phyloP scores from a whole-genome alignment of 2,888 invertebrate genomes.

The Incurvaria masculella region DNA sequence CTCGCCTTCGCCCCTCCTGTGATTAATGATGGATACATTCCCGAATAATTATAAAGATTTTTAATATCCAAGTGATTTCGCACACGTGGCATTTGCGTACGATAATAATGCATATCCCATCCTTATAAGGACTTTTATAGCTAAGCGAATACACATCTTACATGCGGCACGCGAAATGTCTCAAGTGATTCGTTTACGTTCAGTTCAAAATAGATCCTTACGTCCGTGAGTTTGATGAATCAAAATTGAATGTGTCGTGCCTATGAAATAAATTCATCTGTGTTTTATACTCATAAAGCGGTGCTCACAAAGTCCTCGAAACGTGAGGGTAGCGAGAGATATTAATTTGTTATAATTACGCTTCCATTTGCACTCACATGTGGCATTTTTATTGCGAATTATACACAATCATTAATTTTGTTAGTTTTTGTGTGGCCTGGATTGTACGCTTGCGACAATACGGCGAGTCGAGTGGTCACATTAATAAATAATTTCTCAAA shows the following conservation, averaged over 20 bases:
- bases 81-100: slow-evolving; percentile 13
- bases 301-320: slow-evolving; percentile 30
- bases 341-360: slow-evolving; percentile 56
- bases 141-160: too few species aligned
- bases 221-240: too few species aligned
- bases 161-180: too few species aligned
- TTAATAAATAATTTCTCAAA: background rate
- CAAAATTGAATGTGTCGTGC: background rate
- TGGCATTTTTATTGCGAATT: slow-evolving; percentile 58
- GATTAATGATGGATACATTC: slow-evolving; percentile 59
- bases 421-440: slow-evolving; percentile 33
- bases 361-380: slow-evolving; percentile 50
- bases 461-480: background rate
- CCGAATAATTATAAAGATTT: slow-evolving; percentile 58
- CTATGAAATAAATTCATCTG: background rate
- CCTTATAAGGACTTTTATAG: background rate
- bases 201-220: too few species aligned
- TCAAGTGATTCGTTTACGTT: too few species aligned
- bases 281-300: background rate
- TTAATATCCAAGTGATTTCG: slow-evolving; percentile 55
- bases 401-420: slow-evolving; percentile 55
- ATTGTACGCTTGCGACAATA: too few species aligned
- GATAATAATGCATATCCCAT: background rate
- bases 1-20: slow-evolving; percentile 35
- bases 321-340: slow-evolving; percentile 53